Conservation (phyloP, 2,113 vertebrate genomes). For the Pygathrix nemaeus region DNA sequence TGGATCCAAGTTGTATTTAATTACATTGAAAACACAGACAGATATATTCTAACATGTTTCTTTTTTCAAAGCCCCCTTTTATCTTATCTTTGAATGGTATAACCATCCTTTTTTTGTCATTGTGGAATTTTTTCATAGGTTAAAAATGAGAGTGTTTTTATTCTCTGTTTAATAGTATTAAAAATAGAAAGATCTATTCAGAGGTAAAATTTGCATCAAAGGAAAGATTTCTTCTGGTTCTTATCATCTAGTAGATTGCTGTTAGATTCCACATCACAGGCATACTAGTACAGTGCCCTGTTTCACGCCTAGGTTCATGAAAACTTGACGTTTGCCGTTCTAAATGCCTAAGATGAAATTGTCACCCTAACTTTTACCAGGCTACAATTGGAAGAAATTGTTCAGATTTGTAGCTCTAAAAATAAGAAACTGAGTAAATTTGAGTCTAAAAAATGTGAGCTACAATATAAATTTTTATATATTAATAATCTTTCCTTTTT, state of each 20-base stretch:
- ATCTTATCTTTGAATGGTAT: neutral
- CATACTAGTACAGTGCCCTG: neutral
- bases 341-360: neutral
- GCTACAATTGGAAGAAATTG: neutral
- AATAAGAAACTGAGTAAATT: neutral
- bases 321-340: neutral
- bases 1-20: constrained; percentile 23
- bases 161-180: constrained; percentile 15
- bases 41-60: neutral
- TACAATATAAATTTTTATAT: neutral
- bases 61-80: neutral
- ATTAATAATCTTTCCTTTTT: neutral
- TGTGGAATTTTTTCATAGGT: neutral
- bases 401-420: neutral
- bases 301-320: neutral
- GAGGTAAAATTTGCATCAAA: neutral
- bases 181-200: neutral
- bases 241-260: neutral
- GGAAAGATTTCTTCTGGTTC: neutral
- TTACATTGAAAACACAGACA: constrained; percentile 5
- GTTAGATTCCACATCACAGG: neutral
- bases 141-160: rapidly evolving
- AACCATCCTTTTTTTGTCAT: neutral
- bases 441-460: neutral
- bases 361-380: neutral